Conservation (phyloP, 2,797 vertebrate species). For the Lepilemur septentrionalis region DNA sequence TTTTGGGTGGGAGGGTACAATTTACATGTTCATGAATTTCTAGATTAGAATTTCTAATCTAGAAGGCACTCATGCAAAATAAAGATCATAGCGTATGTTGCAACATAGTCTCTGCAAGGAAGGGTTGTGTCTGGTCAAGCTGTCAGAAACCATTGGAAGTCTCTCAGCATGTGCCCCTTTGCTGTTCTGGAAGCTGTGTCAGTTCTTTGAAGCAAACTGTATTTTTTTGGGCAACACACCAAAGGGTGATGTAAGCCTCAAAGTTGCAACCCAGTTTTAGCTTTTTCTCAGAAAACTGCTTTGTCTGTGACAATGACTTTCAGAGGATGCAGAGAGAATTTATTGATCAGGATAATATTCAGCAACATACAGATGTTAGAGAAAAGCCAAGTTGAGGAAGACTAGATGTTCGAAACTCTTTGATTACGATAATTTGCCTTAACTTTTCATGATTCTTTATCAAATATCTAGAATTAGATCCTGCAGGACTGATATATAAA, state of each 20-base stretch:
- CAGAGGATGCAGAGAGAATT: background rate
- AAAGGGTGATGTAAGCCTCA: slow-evolving; percentile 81
- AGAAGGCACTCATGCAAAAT: slow-evolving; percentile 59
- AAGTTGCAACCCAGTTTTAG: slow-evolving; percentile 70
- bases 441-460: slow-evolving; percentile 16
- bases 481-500: background rate
- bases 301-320: slow-evolving; percentile 35
- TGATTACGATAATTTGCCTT: slow-evolving; percentile 19
- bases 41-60: slow-evolving; percentile 77
- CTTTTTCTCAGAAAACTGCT: slow-evolving; percentile 74
- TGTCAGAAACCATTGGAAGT: slow-evolving; percentile 72
- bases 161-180: slow-evolving; percentile 78
- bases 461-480: background rate
- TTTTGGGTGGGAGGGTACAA: background rate
- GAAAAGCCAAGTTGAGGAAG: background rate
- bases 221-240: slow-evolving; percentile 83
- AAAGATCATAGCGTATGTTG: slow-evolving; percentile 64
- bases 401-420: slow-evolving; percentile 1
- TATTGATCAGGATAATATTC: background rate
- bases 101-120: slow-evolving; percentile 68
- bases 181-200: slow-evolving; percentile 73
- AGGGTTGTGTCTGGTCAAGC: slow-evolving; percentile 70
- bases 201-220: slow-evolving; percentile 83
- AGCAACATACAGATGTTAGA: background rate
- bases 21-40: slow-evolving; percentile 46